These are phyloP conservation scores for Morpho achilles DNA, from an alignment of 2,888 invertebrate species.

Conservation along the genomic window DNA sequence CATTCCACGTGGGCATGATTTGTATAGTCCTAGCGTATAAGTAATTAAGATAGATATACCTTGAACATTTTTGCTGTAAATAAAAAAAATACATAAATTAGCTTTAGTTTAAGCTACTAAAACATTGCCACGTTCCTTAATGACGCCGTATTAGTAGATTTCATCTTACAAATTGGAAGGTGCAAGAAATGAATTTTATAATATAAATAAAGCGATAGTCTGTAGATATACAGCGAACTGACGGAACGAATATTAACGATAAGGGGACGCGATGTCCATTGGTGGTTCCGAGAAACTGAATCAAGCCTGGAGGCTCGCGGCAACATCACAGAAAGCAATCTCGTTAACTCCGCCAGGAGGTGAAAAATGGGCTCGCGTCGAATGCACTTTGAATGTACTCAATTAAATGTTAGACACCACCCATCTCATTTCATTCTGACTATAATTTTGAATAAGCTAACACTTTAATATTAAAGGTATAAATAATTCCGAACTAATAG, in stretches of 20 bases:
- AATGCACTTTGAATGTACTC: constrained; percentile 45
- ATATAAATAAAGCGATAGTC: too few relatives aligned
- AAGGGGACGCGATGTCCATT: constrained; percentile 36
- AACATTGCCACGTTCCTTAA: too few relatives aligned
- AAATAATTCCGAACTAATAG: too few relatives aligned
- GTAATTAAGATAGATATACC: too few relatives aligned
- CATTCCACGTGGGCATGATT: too few relatives aligned
- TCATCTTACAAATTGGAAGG: too few relatives aligned
- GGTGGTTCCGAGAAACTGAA: constrained; percentile 62
- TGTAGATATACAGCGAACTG: constrained; percentile 31
- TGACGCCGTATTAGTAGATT: too few relatives aligned
- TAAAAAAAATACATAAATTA: too few relatives aligned
- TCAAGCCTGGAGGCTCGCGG: constrained; percentile 62
- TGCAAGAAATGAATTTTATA: too few relatives aligned
- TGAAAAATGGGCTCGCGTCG: constrained; percentile 55
- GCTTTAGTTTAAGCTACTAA: too few relatives aligned
- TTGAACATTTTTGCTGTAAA: too few relatives aligned
- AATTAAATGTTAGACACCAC: constrained; percentile 51
- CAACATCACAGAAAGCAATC: constrained; percentile 64
- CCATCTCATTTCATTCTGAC: constrained; percentile 16
- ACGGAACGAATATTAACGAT: constrained; percentile 51
- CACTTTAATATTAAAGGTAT: background rate
- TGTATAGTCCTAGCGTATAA: too few relatives aligned
- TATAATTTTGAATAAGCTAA: constrained; percentile 18
- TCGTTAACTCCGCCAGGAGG: constrained; percentile 62